A percentile compares a stretch with the other conserved stretches of the same genome.
These are phyloP conservation scores for Plectropomus leopardus DNA, from an alignment of 2,113 vertebrate genomes.

Conservation along the genomic window DNA sequence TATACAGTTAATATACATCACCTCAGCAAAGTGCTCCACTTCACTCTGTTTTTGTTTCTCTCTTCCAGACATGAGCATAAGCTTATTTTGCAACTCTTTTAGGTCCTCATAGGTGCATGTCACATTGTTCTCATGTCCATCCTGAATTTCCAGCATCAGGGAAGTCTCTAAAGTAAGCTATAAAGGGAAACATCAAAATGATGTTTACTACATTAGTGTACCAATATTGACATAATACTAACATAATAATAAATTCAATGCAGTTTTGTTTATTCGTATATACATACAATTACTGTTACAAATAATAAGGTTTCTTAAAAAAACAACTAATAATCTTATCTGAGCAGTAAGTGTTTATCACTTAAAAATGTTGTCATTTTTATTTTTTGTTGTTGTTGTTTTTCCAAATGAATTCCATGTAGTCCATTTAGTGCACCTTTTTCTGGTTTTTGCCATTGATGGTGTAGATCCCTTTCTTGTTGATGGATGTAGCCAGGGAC, in stretches of 20 bases:
- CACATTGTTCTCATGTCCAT: conserved; percentile 66
- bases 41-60: conserved; percentile 86
- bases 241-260: neutral
- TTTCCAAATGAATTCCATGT: neutral
- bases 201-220: neutral
- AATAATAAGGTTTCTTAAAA: neutral
- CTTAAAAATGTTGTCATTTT: too few species aligned
- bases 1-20: conserved; percentile 80
- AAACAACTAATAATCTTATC: too few species aligned
- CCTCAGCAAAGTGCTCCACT: conserved; percentile 91
- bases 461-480: conserved; percentile 87
- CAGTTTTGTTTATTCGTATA: neutral
- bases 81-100: conserved; percentile 91
- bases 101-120: conserved; percentile 86
- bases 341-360: neutral
- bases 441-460: conserved; percentile 78
- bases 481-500: conserved; percentile 90
- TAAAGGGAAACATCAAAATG: conserved; percentile 1
- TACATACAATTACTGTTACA: neutral
- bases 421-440: conserved; percentile 58
- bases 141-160: conserved; percentile 80
- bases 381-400: too few species aligned
- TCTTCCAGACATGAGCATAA: conserved; percentile 94
- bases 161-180: conserved; percentile 86
- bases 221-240: neutral